Percentiles rank a stretch among this genome's conserved stretches.
phyloP scores from a whole-genome alignment of 2,797 vertebrate species.

The Phyllotis vaccarum region DNA sequence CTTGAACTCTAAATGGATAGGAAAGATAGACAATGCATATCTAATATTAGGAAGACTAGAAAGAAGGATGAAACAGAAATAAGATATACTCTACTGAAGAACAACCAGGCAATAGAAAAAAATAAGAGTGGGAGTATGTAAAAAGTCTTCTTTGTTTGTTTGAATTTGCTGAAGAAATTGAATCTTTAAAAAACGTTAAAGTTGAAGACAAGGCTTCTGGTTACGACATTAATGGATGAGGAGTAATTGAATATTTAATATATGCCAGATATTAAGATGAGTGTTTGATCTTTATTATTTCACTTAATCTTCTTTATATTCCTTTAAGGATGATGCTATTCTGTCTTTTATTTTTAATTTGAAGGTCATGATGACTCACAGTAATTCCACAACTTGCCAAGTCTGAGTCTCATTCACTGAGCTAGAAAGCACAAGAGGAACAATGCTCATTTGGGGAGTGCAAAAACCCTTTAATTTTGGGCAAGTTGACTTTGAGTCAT shows the following conservation, averaged over 20 bases:
- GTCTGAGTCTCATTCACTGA: slow-evolving; percentile 42
- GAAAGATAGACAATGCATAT: not conserved
- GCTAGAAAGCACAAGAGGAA: slow-evolving; percentile 12
- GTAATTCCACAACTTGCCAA: slow-evolving; percentile 13
- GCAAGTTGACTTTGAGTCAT: slow-evolving; percentile 24
- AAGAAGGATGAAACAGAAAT: not conserved
- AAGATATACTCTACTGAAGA: not conserved
- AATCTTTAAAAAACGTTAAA: not conserved
- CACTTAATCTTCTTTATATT: not conserved
- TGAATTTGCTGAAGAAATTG: not conserved
- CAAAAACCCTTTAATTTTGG: slow-evolving; percentile 44
- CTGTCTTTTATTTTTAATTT: not conserved
- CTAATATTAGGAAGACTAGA: not conserved
- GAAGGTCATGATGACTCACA: slow-evolving; percentile 34
- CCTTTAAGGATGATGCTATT: not conserved
- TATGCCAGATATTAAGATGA: not conserved
- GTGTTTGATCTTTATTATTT: slow-evolving; percentile 24
- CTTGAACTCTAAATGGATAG: not conserved
- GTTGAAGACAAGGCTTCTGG: not conserved
- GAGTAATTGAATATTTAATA: slow-evolving; percentile 2
- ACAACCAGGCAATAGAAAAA: not conserved
- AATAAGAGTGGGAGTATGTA: not conserved
- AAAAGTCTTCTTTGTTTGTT: slow-evolving; percentile 5
- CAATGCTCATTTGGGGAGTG: not conserved
- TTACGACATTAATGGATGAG: not conserved